Evolutionary conservation across 1,140 invertebrate species (phyloP).

Genomic region (Drosophila bocqueti): DNA sequence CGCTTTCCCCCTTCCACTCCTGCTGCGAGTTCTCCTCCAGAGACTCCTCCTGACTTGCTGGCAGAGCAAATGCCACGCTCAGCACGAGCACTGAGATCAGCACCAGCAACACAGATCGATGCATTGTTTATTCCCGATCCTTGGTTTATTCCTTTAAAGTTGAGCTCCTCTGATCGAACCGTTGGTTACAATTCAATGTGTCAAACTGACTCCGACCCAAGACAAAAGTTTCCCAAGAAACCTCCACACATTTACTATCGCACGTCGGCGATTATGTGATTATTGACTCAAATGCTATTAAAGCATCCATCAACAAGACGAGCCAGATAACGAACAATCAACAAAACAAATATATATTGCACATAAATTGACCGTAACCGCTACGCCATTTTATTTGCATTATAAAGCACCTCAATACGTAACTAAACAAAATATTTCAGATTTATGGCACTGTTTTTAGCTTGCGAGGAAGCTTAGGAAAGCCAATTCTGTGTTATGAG

Average conservation of each 20-base stretch:
- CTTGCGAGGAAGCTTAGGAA: neutral
- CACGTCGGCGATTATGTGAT: slow-evolving; percentile 21
- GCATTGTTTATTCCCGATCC: slow-evolving; percentile 9
- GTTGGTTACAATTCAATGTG: neutral
- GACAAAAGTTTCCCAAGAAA: slow-evolving; percentile 6
- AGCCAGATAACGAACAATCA: slow-evolving; percentile 11
- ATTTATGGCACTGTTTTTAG: neutral
- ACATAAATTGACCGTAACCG: neutral
- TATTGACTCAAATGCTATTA: slow-evolving; percentile 31
- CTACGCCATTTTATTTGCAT: neutral
- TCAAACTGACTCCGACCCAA: neutral
- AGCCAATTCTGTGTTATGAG: neutral
- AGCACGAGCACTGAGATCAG: slow-evolving; percentile 12
- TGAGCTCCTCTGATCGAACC: neutral
- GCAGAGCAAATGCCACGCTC: slow-evolving; percentile 1
- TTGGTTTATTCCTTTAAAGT: neutral
- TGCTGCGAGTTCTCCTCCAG: neutral
- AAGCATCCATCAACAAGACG: slow-evolving; percentile 22
- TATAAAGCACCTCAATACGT: neutral
- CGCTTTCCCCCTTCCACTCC: neutral
- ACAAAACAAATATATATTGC: slow-evolving; percentile 9
- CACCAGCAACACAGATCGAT: slow-evolving; percentile 6
- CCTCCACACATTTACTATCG: slow-evolving; percentile 23
- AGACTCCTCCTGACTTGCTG: neutral
- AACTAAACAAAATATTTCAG: neutral